Evolutionary conservation across 2,797 vertebrate species (phyloP), one percentile per base, ranked within the genome.

Genomic region (Nyctalus aviator): DNA sequence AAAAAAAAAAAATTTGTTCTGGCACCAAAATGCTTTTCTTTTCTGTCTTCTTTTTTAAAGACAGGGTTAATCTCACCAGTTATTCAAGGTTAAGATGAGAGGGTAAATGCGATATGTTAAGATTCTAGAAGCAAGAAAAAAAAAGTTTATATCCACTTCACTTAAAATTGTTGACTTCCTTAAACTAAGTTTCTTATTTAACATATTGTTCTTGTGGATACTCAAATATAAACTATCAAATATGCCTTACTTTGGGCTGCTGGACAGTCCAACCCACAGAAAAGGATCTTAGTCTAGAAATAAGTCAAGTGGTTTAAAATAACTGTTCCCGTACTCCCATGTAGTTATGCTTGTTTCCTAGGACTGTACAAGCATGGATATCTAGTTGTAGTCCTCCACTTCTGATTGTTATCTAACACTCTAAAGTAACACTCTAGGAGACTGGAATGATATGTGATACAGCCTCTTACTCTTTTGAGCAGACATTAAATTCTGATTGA

Each of bases 301-400:
- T 84, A 89, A 96, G 66, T 84, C 57, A 78, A 90, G 46, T 77
- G 44, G 37, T 69, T 87, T 84, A 84, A 91, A 92, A 81, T 62
- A 93, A 37, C 41, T 68, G 73, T 90, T 75, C 50, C 75, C 55
- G 92, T 66, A 78, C 21, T 88, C 50, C 73, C 53, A n/a, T 55
- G 25, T 59, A 91, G 92, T 50, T 41, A 72, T 46, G 32, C 68
- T 78, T 90, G 11, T 84, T 92, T 90, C 87, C 86, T 75, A 91
- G 50, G 76, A 82, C 62, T 76, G 6, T 18, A 55, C 14, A 59
- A 73, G 46, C 44, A 81, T 9, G 37, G 48, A 6, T 35, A 62
- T 66, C 79, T n/a, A 59, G 48, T 8, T 91, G 21, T 27, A 62
- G 76, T 46, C 30, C 41, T 53, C 48, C 11, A 79, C 55, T 69